Percentiles rank a stretch among this genome's conserved stretches.
Conservation (phyloP, 2,888 invertebrate genomes). For the Drosophila mettleri region DNA sequence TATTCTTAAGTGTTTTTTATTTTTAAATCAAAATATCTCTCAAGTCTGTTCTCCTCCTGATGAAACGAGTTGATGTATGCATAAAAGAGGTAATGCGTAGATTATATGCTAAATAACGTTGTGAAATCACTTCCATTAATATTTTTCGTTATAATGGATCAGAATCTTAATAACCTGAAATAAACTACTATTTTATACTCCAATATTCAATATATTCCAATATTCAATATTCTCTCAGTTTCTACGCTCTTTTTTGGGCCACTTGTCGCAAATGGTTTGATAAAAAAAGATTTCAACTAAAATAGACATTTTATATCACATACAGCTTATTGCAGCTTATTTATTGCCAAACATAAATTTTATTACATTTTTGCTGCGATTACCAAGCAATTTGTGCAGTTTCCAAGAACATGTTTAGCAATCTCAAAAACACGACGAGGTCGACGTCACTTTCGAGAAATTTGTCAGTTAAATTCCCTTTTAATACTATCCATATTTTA, state of each 20-base stretch:
- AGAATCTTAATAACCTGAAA: neutral
- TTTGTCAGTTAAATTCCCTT: conserved; percentile 33
- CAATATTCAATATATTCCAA: neutral
- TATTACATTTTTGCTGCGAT: conserved; percentile 27
- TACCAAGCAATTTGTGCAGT: conserved; percentile 23
- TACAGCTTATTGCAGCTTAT: conserved; percentile 26
- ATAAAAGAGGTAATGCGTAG: too few species aligned
- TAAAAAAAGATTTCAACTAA: conserved; percentile 3
- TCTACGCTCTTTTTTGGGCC: neutral
- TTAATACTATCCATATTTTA: conserved; percentile 15
- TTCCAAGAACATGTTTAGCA: conserved; percentile 3
- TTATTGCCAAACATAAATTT: conserved; percentile 55
- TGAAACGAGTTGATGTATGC: too few species aligned
- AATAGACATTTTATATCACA: conserved; percentile 27
- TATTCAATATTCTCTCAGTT: neutral
- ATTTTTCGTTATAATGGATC: too few species aligned
- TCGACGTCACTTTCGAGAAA: conserved; percentile 25
- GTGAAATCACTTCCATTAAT: too few species aligned
- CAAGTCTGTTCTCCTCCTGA: too few species aligned
- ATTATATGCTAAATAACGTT: too few species aligned
- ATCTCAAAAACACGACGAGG: conserved; percentile 11
- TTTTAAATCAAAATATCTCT: too few species aligned
- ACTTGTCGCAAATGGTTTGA: neutral
- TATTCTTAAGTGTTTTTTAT: too few species aligned
- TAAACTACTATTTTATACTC: too few species aligned